Base-by-base conservation (phyloP, 2,113 vertebrate species). In the Monopterus albus region DNA sequence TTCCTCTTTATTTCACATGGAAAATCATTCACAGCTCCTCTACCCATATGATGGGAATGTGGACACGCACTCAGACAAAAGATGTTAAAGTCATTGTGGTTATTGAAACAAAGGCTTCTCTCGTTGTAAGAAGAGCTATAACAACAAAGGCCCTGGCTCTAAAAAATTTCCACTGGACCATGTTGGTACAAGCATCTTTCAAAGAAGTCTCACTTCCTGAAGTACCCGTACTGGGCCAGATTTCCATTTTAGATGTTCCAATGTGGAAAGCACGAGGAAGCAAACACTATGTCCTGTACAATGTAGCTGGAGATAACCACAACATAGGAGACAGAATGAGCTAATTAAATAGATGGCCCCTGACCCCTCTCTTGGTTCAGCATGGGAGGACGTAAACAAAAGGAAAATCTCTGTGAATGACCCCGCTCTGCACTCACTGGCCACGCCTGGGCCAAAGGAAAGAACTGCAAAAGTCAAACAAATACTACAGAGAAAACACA, bases 221-320 rank as follows among this genome's bases (percentile, higher is more conserved):
- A 75, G 64, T 20, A 52, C 63, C 46, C 63, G 51, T 53, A 26
- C 64, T 14, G 55, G 38, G 68, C 61, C 78, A 80, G 67, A 77
- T 84, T 88, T 90, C 83, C 81, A 88, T 75, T 84, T 78, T 55
- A 77, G 66, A 83, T 60, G 83, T 90, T 87, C 81, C 89, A 47
- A 42, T 0, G 40, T 74, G 90, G 85, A 88, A 89, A 81, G 59
- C 77, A 31, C 81, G 83, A 78, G 73, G 61, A 64, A 56, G 61
- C 10, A 12, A n/a, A n/a, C n/a, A n/a, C n/a, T 20, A 75, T 33
- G 63, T 85, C 82, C 85, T 80, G 86, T 63, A 55, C 43, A 67
- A 43, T 69, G 81, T 72, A 70, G 57, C 59, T 33, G 38, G 47
- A 82, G 85, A 88, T 90, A 89, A 86, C 81, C 88, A 87, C 83